phyloP scores from a whole-genome alignment of 1,140 invertebrate genomes.

The Dryas iulia region DNA sequence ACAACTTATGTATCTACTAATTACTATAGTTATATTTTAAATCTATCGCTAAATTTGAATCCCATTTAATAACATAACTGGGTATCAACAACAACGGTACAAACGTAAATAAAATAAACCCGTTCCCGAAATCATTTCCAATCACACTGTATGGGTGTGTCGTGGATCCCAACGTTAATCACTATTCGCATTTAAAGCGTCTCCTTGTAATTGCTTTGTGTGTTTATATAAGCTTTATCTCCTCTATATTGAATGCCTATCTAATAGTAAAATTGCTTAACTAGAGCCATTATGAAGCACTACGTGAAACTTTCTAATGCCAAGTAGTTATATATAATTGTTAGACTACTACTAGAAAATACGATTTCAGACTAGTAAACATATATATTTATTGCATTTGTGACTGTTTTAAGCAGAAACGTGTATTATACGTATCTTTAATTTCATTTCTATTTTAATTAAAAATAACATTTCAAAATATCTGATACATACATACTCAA shows the following conservation, averaged over 20 bases:
- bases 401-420: too few species aligned
- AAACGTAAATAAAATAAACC: background rate
- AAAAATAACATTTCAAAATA: too few species aligned
- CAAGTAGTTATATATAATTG: too few species aligned
- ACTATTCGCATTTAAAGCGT: conserved; percentile 71
- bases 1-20: too few species aligned
- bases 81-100: background rate
- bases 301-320: background rate
- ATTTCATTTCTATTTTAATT: too few species aligned
- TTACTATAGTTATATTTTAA: too few species aligned
- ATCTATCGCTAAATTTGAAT: background rate
- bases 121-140: conserved; percentile 1
- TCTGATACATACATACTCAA: too few species aligned
- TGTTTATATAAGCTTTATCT: conserved; percentile 77
- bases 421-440: too few species aligned
- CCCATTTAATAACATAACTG: background rate
- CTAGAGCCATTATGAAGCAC: background rate
- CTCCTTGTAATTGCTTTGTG: conserved; percentile 72
- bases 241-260: background rate
- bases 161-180: conserved; percentile 48
- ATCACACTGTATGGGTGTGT: conserved; percentile 8
- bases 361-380: background rate
- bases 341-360: background rate
- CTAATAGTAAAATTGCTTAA: background rate
- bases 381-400: too few species aligned